Evolutionary conservation across 2,113 vertebrate genomes (phyloP), one percentile per base, ranked within the genome.

Genomic region (Silurus asotus): DNA sequence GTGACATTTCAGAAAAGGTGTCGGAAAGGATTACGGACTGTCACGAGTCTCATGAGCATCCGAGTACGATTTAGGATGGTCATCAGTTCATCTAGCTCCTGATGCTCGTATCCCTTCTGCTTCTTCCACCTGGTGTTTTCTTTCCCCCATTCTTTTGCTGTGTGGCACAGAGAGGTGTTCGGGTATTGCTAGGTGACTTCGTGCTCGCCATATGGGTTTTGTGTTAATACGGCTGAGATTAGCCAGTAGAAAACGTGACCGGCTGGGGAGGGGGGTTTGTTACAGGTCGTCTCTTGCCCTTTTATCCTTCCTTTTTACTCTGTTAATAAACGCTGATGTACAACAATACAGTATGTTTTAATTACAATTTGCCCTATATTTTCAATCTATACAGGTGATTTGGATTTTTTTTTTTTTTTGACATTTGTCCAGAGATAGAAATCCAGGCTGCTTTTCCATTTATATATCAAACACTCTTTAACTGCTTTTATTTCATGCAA

Each of bases 211-310:
- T 93, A 93, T 93, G 91, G 92, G 87, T 70, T 83, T 80, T 0
- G 25, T 87, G 81, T 89, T 94, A 93, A 94, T 90, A 88, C 92
- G 37, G 13, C 72, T 82, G 8, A 89, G 93, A 93, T 93, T 91
- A 94, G 88, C 88, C 19, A 1, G 88, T 91, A 92, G 90, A 87
- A 92, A 92, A 94, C 91, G 87, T 91, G 93, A 92, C 93, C 8
- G 53, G 20, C 55, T 37, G 37, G 1, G 37, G 37, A 2, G 37
- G 37, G 37, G 37, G 37, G 37, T 37, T 85, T 67, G 78, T n/a
- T 20, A 86, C 81, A 53, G 51, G 13, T 76, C 1, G 5, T 37
- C 55, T 72, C 45, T 72, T 72, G 69, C 9, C 10, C 20, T 9
- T 51, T 75, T 13, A 19, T 20, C 20, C 4, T 5, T 75, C 20